Conservation (phyloP, 64 coral and sea anemone genomes). For the Acropora yongei region DNA sequence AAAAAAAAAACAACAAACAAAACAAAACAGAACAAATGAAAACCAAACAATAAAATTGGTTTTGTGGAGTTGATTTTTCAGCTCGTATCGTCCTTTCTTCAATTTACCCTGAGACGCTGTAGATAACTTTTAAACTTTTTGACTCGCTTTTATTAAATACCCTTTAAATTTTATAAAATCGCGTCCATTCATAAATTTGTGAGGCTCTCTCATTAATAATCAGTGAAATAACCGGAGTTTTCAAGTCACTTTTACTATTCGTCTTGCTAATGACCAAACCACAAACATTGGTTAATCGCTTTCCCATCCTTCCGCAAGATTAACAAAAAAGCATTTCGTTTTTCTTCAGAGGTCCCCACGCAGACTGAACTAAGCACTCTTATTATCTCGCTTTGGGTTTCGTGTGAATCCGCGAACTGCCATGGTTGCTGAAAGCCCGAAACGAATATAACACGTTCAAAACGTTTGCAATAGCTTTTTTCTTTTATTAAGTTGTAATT, state of each 20-base stretch:
- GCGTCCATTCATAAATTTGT: background rate
- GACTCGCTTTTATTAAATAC: constrained; percentile 8
- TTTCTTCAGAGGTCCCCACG: background rate
- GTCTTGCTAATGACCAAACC: constrained; percentile 44
- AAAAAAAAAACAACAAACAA: too few relatives aligned
- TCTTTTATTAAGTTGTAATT: too few relatives aligned
- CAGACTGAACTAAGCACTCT: background rate
- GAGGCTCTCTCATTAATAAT: background rate
- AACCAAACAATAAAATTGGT: background rate
- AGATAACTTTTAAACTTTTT: constrained; percentile 18
- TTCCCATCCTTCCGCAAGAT: constrained; percentile 36
- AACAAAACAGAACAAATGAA: too few relatives aligned
- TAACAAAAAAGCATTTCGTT: constrained; percentile 9
- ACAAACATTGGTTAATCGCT: constrained; percentile 24
- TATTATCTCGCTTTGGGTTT: background rate
- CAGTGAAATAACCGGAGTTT: background rate
- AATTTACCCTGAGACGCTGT: background rate
- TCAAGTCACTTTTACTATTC: constrained; percentile 23
- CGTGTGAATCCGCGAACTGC: background rate
- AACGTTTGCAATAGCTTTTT: too few relatives aligned
- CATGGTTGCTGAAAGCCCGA: background rate
- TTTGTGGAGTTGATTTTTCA: background rate
- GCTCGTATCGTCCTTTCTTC: background rate
- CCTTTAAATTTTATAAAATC: constrained; percentile 20
- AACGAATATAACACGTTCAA: background rate